Evolutionary conservation across 2,797 vertebrate species (phyloP), one percentile per base, ranked within the genome.

Genomic region (Prionace glauca): DNA sequence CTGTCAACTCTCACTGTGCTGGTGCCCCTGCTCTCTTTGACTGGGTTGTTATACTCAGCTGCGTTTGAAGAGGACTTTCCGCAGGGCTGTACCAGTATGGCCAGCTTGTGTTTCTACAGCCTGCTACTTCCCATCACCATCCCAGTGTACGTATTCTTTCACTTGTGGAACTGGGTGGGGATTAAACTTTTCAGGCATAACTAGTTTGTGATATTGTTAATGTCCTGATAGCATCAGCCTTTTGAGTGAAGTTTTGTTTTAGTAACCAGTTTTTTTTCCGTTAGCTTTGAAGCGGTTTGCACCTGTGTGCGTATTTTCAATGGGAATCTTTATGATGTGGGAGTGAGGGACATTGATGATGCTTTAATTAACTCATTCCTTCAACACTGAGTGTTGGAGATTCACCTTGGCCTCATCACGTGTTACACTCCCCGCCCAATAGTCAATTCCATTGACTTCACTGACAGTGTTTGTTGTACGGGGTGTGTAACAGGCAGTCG

Each of bases 141-240:
- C 36, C 99, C 99, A 0, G 98, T 99, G 62, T 99, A 99, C 77
- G 98, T 99, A 32, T 99, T 99, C 97, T 99, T 99, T 97, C 98
- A 99, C 96, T 97, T 99, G 0, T 99, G 98, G 98, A 98, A 98
- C 95, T 99, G 98, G 98, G 99, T 99, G 97, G 99, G 98, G 71
- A 98, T 99, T 96, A 99, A 99, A 96, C 98, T 99, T 95, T 99
- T 99, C 79, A 97, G 98, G 95, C 98, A 99, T 97, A 99, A 99
- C 97, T 99, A 98, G 96, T 50, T 0, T 72, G 22, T 18, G 45
- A 41, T 56, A 56, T 56, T 91, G 24, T 62, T 24, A n/a, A 5
- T 65, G 56, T 65, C 16, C 79, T 41, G 79, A 41, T 10, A n/a
- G 32, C 77, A 81, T 20, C 77, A 81, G 36, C n/a, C 77, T 32